phyloP scores from a whole-genome alignment of 2,797 vertebrate genomes.

The Balearica regulorum region DNA sequence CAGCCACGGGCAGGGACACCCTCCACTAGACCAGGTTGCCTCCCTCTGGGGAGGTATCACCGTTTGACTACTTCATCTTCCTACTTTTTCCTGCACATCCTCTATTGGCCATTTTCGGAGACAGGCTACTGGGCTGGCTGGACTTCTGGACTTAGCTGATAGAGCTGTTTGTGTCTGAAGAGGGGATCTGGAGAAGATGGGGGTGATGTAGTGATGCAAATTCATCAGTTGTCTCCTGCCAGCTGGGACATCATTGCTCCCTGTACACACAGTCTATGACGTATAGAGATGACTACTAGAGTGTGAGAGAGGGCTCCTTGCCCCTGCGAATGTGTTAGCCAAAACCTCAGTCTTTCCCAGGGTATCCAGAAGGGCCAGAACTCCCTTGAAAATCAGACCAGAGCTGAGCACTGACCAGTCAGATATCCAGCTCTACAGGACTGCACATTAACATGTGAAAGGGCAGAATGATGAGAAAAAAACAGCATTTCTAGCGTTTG shows the following conservation, averaged over 20 bases:
- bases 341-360: not conserved
- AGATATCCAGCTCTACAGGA: not conserved
- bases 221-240: not conserved
- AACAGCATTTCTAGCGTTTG: not conserved
- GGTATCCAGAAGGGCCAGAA: not conserved
- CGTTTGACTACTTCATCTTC: not conserved
- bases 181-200: not conserved
- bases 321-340: not conserved
- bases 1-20: no score
- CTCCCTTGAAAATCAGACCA: not conserved
- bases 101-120: not conserved
- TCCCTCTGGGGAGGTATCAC: not conserved
- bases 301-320: not conserved
- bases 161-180: not conserved
- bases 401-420: not conserved
- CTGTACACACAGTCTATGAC: not conserved
- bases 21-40: no score
- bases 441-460: not conserved
- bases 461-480: not conserved
- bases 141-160: not conserved
- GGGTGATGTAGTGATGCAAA: not conserved
- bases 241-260: not conserved
- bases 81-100: not conserved
- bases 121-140: not conserved
- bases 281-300: not conserved